Base-by-base conservation (phyloP, 2,113 vertebrate species). In the Oryzias celebensis region DNA sequence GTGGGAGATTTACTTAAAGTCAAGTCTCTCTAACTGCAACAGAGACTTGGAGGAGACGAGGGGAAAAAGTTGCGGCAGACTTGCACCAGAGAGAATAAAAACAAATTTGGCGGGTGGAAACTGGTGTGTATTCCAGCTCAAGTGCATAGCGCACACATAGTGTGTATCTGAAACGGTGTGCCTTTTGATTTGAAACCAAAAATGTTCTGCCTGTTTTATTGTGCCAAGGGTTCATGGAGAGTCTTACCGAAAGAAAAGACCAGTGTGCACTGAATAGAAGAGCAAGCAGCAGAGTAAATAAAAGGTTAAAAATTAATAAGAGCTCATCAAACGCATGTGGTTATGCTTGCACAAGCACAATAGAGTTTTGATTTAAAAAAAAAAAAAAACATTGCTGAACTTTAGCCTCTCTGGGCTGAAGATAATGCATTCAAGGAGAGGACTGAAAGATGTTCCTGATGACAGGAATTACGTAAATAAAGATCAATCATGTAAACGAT, bases 211-310 rank as follows among this genome's bases (percentile, higher is more conserved):
- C 73, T 64, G 65, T 72, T 80, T 81, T 46, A 67, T 50, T 14
- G 78, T 90, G 87, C 86, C 86, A 87, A 74, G 41, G 46, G 52
- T 61, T 54, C 24, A 51, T 10, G 10, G 3, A 50, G 60, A 68
- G 18, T n/a, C n/a, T 58, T 64, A 62, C 50, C 43, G 73, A 53
- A n/a, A 14, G 43, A 16, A 18, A 54, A 13, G 26, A 51, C 12
- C 28, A 49, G 64, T 54, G 59, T 62, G 61, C 58, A 46, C 48
- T 8, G 0, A 44, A 14, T 50, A 59, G 53, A 31, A 74, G 49
- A n/a, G 65, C 20, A 64, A 42, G 15, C 36, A 15, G 17, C 55
- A 17, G 58, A 53, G 22, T 44, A 36, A 50, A 51, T 16, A 45
- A 62, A 63, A 10, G 23, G 10, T 67, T 45, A 57, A 8, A 78